Evolutionary conservation across 2,888 invertebrate genomes (phyloP), one percentile per base, ranked within the genome.

Genomic region (Diadegma fenestrale): DNA sequence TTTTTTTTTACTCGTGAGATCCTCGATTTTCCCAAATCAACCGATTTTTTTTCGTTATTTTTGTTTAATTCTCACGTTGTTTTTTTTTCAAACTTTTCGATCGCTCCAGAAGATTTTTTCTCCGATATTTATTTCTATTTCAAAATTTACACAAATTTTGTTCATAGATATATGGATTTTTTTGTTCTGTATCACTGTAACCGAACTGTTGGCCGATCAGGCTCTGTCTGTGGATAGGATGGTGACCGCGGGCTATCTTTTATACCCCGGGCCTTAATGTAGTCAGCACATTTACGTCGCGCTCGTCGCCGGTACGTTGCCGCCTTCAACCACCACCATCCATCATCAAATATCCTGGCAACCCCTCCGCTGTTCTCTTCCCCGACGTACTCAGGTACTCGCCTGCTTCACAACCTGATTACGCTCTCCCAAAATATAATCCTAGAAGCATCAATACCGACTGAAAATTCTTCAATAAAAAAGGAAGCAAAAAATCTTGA

Each of bases 251-350:
- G 89, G 90, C 91, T 90, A 91, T 92, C 92, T 93, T 93, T 92
- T 93, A 93, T 93, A 93, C 90, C 90, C 68, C 71, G 82, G 79
- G 87, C n/a, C 88, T 88, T 93, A 93, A 93, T 93, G 92, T 93
- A 93, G 93, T 92, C 93, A 93, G 92, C 93, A 93, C 92, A 93
- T 93, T 93, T 92, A 89, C 91, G 90, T 89, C 90, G 89, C 89
- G 87, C 88, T 86, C 88, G 63, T 84, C 79, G 75, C 63, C 80
- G 80, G 22, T 26, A 33, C 72, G 63, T 30, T 79, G 45, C 45
- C 51, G 63, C 64, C 30, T 26, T 19, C 80, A 30, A 22, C 72
- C 64, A 48, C 41, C 73, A 19, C 66, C 51, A 71, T 66, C 58
- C 77, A 58, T 72, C 72, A 41, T 76, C 68, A 45, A 26, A 68